Conservation (phyloP, 2,888 invertebrate species). For the Auanema freiburgensis region DNA sequence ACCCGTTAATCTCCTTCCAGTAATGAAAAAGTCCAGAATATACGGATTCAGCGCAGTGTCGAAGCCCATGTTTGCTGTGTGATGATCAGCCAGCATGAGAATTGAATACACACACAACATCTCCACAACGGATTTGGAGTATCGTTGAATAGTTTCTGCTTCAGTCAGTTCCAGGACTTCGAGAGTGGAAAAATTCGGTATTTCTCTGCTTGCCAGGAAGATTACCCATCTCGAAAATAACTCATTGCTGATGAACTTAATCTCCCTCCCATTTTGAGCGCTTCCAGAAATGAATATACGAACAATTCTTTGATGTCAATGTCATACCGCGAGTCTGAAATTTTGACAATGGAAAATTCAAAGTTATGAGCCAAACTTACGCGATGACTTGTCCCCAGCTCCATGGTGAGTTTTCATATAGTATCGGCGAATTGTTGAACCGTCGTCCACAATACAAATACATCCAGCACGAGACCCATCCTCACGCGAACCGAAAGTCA, state of each 20-base stretch:
- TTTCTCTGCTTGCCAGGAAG: constrained; percentile 13
- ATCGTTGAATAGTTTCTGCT: constrained; percentile 16
- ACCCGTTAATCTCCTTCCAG: constrained; percentile 21
- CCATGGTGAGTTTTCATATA: constrained; percentile 26
- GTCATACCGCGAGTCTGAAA: constrained; percentile 14
- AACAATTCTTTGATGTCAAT: constrained; percentile 17
- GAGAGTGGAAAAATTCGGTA: constrained; percentile 12
- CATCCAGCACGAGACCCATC: constrained; percentile 13
- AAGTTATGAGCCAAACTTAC: constrained; percentile 22
- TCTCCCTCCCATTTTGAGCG: constrained; percentile 15
- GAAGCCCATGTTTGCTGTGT: constrained; percentile 21
- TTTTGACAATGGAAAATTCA: constrained; percentile 15
- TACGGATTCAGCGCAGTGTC: constrained; percentile 20
- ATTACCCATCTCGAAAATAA: constrained; percentile 14
- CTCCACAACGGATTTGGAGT: constrained; percentile 17
- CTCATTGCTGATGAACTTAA: constrained; percentile 15
- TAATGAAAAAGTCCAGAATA: constrained; percentile 24
- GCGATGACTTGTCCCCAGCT: constrained; percentile 18
- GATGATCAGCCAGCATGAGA: constrained; percentile 20
- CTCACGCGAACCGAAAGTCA: constrained; percentile 20
- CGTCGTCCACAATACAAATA: constrained; percentile 10
- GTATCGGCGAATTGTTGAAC: constrained; percentile 20
- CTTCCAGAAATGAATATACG: constrained; percentile 15
- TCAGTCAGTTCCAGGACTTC: constrained; percentile 13
- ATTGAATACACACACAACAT: constrained; percentile 15